Evolutionary conservation across 2,888 invertebrate species (phyloP).

Genomic region (Drosophila hamatofila): DNA sequence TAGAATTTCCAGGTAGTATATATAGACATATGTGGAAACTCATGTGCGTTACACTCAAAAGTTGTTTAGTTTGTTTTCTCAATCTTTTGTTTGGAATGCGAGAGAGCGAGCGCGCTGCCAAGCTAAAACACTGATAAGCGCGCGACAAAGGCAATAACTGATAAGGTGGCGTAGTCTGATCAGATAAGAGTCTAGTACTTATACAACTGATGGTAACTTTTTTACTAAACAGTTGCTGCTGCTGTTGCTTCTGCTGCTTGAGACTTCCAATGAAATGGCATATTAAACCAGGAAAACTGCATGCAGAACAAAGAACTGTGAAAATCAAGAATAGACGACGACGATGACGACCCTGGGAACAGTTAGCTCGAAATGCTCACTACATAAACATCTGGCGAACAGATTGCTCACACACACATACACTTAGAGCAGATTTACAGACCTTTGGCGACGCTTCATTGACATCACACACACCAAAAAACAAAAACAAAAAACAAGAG

Average conservation of each 20-base stretch:
- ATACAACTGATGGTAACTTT: constrained; percentile 30
- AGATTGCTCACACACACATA: constrained; percentile 52
- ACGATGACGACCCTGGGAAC: constrained; percentile 58
- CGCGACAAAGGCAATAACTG: constrained; percentile 66
- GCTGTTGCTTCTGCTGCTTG: neutral
- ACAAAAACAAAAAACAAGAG: neutral
- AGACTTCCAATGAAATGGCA: constrained; percentile 64
- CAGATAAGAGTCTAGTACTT: constrained; percentile 42
- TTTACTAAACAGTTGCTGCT: constrained; percentile 22
- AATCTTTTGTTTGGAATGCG: constrained; percentile 71
- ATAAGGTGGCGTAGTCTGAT: constrained; percentile 52
- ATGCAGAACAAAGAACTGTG: constrained; percentile 55
- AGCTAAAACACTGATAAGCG: constrained; percentile 57
- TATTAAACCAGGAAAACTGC: constrained; percentile 41
- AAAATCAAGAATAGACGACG: constrained; percentile 44
- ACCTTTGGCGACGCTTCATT: constrained; percentile 56
- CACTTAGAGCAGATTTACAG: constrained; percentile 27
- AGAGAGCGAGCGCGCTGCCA: constrained; percentile 13
- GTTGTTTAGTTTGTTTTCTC: constrained; percentile 74
- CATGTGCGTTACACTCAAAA: constrained; percentile 24
- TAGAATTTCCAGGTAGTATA: constrained; percentile 58
- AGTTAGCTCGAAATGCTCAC: constrained; percentile 56
- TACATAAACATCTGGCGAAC: constrained; percentile 67
- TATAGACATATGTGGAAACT: constrained; percentile 17
- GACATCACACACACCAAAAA: constrained; percentile 3